These are phyloP conservation scores for Masnerella sp. DNA, from an alignment of 2,888 invertebrate species.

Conservation along the genomic window DNA sequence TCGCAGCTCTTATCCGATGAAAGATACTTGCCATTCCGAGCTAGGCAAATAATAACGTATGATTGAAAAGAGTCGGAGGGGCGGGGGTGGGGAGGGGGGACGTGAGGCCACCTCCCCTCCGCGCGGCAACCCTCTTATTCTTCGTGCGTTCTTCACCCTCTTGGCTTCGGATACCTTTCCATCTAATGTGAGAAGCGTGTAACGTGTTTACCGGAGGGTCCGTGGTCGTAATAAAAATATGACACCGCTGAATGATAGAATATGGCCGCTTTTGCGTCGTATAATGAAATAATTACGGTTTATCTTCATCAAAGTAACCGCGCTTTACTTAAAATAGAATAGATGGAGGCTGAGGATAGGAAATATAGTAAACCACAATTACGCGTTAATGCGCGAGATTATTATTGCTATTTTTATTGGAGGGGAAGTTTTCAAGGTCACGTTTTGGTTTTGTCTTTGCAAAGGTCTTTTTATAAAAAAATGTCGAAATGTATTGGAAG, in stretches of 20 bases:
- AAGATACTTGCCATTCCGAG: constrained; percentile 29
- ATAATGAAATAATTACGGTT: constrained; percentile 49
- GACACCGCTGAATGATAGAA: constrained; percentile 59
- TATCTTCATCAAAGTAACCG: constrained; percentile 25
- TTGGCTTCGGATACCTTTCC: constrained; percentile 48
- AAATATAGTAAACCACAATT: no score
- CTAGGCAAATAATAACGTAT: constrained; percentile 41
- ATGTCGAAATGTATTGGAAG: no score
- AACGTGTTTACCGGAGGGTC: constrained; percentile 58
- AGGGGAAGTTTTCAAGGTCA: no score
- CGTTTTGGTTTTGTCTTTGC: no score
- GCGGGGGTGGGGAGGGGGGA: constrained; percentile 4
- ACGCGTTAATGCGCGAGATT: no score
- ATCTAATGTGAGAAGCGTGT: constrained; percentile 62
- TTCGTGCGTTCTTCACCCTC: constrained; percentile 38
- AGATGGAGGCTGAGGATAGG: no score
- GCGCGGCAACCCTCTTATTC: constrained; percentile 51
- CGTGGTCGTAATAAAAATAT: constrained; percentile 59
- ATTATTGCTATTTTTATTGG: no score
- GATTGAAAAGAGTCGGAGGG: constrained; percentile 45
- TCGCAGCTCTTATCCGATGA: constrained; percentile 4
- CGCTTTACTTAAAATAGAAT: no score
- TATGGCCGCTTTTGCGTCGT: constrained; percentile 10
- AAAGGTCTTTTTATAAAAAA: no score
- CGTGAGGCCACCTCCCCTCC: constrained; percentile 15